Percentiles rank a stretch among this genome's conserved stretches.
Evolutionary conservation across 2,888 invertebrate genomes (phyloP).

Genomic region (Drepanosiphum platanoidis): DNA sequence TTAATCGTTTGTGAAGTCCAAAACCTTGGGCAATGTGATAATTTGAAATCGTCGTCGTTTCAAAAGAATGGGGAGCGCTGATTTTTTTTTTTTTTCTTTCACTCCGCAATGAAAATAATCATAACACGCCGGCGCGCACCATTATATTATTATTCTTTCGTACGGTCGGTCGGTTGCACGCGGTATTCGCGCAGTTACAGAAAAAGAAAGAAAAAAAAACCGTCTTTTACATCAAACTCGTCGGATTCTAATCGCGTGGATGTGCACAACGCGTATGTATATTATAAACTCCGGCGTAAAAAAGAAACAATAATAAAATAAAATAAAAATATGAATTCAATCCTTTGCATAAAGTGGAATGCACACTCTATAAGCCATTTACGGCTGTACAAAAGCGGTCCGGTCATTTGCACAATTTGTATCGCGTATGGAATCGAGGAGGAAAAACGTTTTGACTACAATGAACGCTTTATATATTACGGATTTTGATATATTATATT

Average conservation of each 20-base stretch:
- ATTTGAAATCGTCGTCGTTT: no score
- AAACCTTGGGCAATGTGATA: no score
- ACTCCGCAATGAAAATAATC: no score
- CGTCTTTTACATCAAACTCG: not conserved
- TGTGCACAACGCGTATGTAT: no score
- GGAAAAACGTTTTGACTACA: not conserved
- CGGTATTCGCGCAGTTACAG: no score
- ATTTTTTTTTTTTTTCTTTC: no score
- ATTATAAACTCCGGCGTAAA: not conserved
- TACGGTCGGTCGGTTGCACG: no score
- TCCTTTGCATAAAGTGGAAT: not conserved
- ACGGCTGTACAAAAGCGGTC: not conserved
- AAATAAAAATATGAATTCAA: not conserved
- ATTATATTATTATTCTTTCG: no score
- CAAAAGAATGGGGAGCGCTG: no score
- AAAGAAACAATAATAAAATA: not conserved
- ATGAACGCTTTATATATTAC: not conserved
- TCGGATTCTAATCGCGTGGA: not conserved
- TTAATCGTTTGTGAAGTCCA: no score
- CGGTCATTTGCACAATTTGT: conserved; percentile 27
- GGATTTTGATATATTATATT: not conserved
- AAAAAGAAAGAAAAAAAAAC: no score
- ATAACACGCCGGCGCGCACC: no score
- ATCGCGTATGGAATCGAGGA: not conserved
- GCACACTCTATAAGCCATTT: not conserved